Percentiles rank a stretch among this genome's conserved stretches.
These are phyloP conservation scores for Aphelenchoides avenae DNA, from an alignment of 1,140 invertebrate genomes.

Conservation along the genomic window DNA sequence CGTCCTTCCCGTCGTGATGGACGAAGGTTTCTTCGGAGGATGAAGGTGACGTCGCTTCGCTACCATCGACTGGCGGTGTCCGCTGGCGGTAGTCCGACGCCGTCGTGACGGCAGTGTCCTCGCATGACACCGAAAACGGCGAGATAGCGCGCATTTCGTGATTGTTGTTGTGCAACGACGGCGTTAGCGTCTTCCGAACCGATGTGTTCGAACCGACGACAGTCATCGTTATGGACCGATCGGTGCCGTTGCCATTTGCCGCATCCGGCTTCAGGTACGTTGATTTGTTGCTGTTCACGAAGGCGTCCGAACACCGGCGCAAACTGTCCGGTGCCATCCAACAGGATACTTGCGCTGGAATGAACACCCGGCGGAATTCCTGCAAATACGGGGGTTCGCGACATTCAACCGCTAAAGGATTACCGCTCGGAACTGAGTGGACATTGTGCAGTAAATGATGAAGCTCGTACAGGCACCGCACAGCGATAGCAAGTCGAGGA, in stretches of 20 bases:
- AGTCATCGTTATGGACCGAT: constrained; percentile 29
- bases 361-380: constrained; percentile 57
- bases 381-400: constrained; percentile 15
- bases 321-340: constrained; percentile 18
- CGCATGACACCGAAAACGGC: too few relatives aligned
- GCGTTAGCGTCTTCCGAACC: too few relatives aligned
- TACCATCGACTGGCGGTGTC: too few relatives aligned
- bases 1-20: too few relatives aligned
- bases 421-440: constrained; percentile 56
- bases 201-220: constrained; percentile 18
- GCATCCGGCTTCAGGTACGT: constrained; percentile 8
- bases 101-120: too few relatives aligned
- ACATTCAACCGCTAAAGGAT: constrained; percentile 10
- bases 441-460: constrained; percentile 58
- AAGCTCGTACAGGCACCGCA: constrained; percentile 54
- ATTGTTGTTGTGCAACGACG: too few relatives aligned
- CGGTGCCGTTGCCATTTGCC: constrained; percentile 21
- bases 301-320: constrained; percentile 19
- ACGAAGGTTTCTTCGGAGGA: too few relatives aligned
- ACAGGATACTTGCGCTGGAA: constrained; percentile 32
- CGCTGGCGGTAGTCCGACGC: too few relatives aligned
- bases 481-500: constrained; percentile 55
- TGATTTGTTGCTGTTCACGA: constrained; percentile 11
- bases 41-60: too few relatives aligned
- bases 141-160: too few relatives aligned